Percentiles rank a stretch among this genome's conserved stretches.
Conservation (phyloP, 2,113 vertebrate genomes). For the Crotalus helleri region DNA sequence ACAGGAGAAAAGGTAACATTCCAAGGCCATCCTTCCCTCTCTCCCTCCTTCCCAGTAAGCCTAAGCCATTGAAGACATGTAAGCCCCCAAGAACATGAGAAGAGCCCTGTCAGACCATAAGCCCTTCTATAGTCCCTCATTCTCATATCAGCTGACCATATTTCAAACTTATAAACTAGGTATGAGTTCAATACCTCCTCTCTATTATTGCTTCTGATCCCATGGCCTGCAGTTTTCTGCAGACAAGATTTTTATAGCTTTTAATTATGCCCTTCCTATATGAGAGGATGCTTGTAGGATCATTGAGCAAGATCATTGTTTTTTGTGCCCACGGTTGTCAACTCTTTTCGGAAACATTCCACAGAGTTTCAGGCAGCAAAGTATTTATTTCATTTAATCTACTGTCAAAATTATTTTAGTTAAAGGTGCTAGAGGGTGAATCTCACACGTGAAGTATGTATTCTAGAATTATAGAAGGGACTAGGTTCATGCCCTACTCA, state of each 20-base stretch:
- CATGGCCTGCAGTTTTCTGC: background rate
- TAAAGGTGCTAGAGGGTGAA: background rate
- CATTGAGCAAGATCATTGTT: background rate
- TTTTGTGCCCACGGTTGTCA: background rate
- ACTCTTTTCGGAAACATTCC: background rate
- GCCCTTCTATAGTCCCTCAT: background rate
- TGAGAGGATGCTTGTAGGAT: background rate
- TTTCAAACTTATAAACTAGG: background rate
- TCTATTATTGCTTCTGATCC: background rate
- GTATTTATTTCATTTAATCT: background rate
- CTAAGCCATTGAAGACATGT: background rate
- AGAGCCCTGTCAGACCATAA: background rate
- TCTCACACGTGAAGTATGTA: background rate
- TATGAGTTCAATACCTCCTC: background rate
- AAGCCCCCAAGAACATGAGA: background rate
- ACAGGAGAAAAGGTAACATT: constrained; percentile 91
- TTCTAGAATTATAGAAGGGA: background rate
- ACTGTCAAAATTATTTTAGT: background rate
- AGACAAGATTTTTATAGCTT: background rate
- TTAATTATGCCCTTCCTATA: background rate
- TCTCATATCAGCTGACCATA: background rate
- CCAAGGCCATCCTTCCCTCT: background rate
- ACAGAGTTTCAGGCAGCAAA: background rate
- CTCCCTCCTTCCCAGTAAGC: background rate
- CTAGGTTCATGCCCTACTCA: background rate